phyloP scores from a whole-genome alignment of 53 echinoderm and acorn worm genomes.

The Echinarachnius parma region DNA sequence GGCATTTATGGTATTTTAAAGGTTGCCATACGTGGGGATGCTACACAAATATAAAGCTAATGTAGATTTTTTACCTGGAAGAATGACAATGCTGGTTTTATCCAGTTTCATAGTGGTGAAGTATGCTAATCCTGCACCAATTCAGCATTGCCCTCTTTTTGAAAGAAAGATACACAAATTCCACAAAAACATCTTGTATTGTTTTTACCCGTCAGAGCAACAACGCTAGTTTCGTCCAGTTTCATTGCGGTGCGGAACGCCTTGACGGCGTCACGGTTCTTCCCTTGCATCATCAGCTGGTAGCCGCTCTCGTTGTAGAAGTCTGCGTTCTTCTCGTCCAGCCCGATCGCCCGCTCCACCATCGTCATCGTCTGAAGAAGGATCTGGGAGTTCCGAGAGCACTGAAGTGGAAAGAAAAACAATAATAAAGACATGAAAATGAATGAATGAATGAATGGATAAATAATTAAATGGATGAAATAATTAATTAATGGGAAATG shows the following conservation, averaged over 20 bases:
- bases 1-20: too few species aligned
- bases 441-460: too few species aligned
- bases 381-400: slow-evolving; percentile 70
- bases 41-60: too few species aligned
- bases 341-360: slow-evolving; percentile 76
- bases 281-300: slow-evolving; percentile 78
- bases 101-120: too few species aligned
- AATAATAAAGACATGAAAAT: neutral
- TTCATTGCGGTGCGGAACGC: slow-evolving; percentile 95
- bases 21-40: too few species aligned
- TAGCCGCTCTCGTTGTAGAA: slow-evolving; percentile 86
- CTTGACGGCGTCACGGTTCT: slow-evolving; percentile 82
- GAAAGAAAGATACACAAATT: neutral
- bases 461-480: neutral
- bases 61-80: too few species aligned
- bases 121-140: too few species aligned
- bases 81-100: too few species aligned
- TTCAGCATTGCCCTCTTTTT: too few species aligned
- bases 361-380: slow-evolving; percentile 88
- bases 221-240: slow-evolving; percentile 93
- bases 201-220: slow-evolving; percentile 91
- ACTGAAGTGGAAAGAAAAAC: slow-evolving; percentile 51
- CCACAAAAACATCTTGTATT: too few species aligned
- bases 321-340: slow-evolving; percentile 74
- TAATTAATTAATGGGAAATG: neutral